phyloP scores from a whole-genome alignment of 1,140 invertebrate genomes.

The Lasioglossum albipes region DNA sequence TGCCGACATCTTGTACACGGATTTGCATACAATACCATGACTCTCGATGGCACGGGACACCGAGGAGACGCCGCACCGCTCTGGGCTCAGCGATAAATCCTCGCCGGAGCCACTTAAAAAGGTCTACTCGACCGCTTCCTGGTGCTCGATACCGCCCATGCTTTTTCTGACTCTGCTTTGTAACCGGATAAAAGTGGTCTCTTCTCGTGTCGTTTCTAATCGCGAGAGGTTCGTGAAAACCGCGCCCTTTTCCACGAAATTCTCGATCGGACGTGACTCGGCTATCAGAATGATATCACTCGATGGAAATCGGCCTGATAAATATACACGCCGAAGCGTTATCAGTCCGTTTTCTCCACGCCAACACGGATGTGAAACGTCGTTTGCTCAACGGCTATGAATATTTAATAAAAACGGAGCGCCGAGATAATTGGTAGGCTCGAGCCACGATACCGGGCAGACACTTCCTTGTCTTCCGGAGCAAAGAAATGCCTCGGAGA shows the following conservation, averaged over 20 bases:
- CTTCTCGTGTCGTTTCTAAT: background rate
- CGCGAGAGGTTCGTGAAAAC: background rate
- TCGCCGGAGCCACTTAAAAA: conserved; percentile 50
- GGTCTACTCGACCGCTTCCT: conserved; percentile 56
- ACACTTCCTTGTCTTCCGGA: background rate
- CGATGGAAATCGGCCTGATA: conserved; percentile 1
- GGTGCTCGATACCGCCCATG: conserved; percentile 25
- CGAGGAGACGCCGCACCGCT: conserved; percentile 5
- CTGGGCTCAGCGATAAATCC: conserved; percentile 50
- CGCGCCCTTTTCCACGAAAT: too few relatives aligned
- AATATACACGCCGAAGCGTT: background rate
- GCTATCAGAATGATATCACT: background rate
- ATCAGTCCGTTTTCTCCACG: background rate
- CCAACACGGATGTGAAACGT: background rate
- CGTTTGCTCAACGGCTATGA: background rate
- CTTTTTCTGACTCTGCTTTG: conserved; percentile 48
- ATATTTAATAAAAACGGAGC: background rate
- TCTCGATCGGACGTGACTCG: too few relatives aligned
- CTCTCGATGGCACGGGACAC: conserved; percentile 42
- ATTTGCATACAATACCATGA: conserved; percentile 58
- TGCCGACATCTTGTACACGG: background rate
- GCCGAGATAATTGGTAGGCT: background rate
- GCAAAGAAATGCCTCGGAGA: background rate
- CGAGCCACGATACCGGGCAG: background rate
- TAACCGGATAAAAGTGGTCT: background rate